A percentile compares a stretch with the other conserved stretches of the same genome.
Conservation (phyloP, 2,888 invertebrate species). For the Rosalia funebris region DNA sequence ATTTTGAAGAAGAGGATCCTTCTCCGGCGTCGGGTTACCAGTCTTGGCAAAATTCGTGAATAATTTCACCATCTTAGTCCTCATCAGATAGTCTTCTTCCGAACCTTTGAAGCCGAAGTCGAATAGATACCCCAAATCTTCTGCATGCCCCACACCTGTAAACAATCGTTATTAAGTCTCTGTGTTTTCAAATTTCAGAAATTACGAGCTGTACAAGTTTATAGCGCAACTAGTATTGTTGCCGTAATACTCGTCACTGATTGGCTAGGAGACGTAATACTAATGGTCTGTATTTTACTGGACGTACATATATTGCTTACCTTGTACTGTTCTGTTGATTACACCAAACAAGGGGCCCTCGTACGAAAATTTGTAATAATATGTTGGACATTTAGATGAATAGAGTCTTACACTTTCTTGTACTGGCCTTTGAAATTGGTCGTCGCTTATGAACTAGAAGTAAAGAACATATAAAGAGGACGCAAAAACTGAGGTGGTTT, state of each 20-base stretch:
- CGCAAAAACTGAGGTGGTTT: too few relatives aligned
- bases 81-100: slow-evolving; percentile 33
- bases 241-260: too few relatives aligned
- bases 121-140: slow-evolving; percentile 45
- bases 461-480: too few relatives aligned
- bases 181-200: too few relatives aligned
- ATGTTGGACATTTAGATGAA: slow-evolving; percentile 57
- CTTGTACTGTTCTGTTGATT: slow-evolving; percentile 22
- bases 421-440: slow-evolving; percentile 61
- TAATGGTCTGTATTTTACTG: too few relatives aligned
- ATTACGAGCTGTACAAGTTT: too few relatives aligned
- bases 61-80: slow-evolving; percentile 35
- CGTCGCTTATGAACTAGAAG: slow-evolving; percentile 64
- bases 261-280: too few relatives aligned
- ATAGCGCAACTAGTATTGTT: too few relatives aligned
- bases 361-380: slow-evolving; percentile 47
- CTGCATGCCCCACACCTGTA: slow-evolving; percentile 44
- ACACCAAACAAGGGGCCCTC: slow-evolving; percentile 42
- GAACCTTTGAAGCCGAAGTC: slow-evolving; percentile 29
- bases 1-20: slow-evolving; percentile 37
- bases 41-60: slow-evolving; percentile 47
- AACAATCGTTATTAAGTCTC: too few relatives aligned
- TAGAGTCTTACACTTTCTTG: slow-evolving; percentile 60
- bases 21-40: slow-evolving; percentile 44
- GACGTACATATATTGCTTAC: too few relatives aligned